Evolutionary conservation across 92 coral and sea anemone genomes (phyloP).

Genomic region (Paragorgia papillata): DNA sequence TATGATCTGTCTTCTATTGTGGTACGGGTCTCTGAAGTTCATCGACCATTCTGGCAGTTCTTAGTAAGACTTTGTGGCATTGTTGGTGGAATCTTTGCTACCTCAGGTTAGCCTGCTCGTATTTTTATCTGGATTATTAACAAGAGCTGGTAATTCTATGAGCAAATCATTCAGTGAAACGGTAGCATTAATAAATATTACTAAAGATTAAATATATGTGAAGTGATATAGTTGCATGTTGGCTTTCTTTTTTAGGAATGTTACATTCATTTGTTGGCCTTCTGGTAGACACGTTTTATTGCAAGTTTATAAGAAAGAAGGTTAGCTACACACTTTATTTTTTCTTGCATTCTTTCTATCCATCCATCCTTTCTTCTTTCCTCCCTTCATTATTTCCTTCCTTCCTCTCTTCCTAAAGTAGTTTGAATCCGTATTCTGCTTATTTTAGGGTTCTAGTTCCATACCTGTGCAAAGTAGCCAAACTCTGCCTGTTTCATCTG

Average conservation of each 20-base stretch:
- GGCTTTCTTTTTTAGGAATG: conserved; percentile 67
- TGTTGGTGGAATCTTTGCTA: conserved; percentile 96
- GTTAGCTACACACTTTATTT: neutral
- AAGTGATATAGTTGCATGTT: too few species aligned
- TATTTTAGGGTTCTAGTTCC: neutral
- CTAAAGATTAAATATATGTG: too few species aligned
- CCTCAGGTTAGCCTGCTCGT: conserved; percentile 68
- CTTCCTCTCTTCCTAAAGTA: neutral
- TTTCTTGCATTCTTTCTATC: too few species aligned
- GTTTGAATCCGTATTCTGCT: too few species aligned
- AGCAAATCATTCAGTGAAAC: too few species aligned
- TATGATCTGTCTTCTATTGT: conserved; percentile 93
- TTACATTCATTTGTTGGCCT: conserved; percentile 83
- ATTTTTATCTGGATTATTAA: too few species aligned
- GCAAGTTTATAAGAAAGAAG: conserved; percentile 61
- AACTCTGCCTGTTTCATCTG: neutral
- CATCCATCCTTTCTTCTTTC: neutral
- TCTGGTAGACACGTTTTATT: conserved; percentile 67
- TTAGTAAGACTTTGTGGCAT: conserved; percentile 95
- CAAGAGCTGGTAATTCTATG: too few species aligned
- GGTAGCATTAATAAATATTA: neutral
- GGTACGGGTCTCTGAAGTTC: conserved; percentile 80
- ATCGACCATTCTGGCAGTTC: conserved; percentile 83
- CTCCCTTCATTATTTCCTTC: neutral
- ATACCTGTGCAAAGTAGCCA: neutral